Conservation (phyloP, 2,113 vertebrate genomes). For the Crotophaga sulcirostris region DNA sequence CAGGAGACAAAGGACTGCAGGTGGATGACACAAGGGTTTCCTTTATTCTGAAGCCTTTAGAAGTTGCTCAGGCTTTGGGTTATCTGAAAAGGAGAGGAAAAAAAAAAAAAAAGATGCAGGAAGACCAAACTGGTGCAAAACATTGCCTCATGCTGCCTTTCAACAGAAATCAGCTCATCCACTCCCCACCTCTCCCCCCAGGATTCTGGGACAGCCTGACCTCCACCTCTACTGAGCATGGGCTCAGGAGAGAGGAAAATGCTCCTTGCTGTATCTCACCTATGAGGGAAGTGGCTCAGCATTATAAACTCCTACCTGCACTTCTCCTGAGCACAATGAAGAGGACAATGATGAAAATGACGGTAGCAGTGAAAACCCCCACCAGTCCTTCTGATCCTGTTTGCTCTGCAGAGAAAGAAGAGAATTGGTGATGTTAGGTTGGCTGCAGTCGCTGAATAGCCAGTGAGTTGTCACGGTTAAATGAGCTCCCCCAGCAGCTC, state of each 20-base stretch:
- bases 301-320: neutral
- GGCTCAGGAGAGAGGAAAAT: neutral
- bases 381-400: neutral
- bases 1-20: neutral
- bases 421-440: neutral
- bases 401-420: slow-evolving; percentile 19
- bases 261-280: neutral
- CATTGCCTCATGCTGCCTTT: neutral
- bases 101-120: neutral
- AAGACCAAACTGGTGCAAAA: neutral
- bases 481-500: neutral
- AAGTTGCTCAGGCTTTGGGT: neutral
- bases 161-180: neutral
- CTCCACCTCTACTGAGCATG: neutral
- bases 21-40: neutral
- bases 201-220: neutral
- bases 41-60: neutral
- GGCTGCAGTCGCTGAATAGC: neutral
- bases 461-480: neutral
- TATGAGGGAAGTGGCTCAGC: neutral
- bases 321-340: neutral
- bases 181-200: neutral
- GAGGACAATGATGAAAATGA: slow-evolving; percentile 23
- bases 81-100: neutral
- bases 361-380: neutral